phyloP scores from a whole-genome alignment of 2,797 vertebrate genomes.

The Pelochelys cantorii region DNA sequence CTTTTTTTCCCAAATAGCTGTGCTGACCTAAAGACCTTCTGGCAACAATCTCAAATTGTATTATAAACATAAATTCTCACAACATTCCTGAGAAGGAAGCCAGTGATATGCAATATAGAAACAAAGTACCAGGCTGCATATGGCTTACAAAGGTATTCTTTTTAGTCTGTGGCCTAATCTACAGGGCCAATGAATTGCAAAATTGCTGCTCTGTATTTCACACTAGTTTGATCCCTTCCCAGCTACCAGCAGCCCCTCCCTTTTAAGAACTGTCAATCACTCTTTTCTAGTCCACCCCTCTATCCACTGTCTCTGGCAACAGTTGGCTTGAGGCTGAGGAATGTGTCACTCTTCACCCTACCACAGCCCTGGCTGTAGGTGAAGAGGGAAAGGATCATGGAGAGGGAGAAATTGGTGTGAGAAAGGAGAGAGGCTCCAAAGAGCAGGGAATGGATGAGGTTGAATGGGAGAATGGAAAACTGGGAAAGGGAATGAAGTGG shows the following conservation, averaged over 20 bases:
- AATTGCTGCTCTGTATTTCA: not conserved
- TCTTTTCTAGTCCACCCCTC: accelerated
- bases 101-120: not conserved
- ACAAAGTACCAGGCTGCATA: not conserved
- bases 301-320: not conserved
- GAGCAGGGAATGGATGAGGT: not conserved
- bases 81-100: not conserved
- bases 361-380: not conserved
- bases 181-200: not conserved
- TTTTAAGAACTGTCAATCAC: not conserved
- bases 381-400: not conserved
- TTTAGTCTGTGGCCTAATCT: not conserved
- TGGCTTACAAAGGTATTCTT: not conserved
- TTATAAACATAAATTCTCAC: not conserved
- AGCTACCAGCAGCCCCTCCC: not conserved
- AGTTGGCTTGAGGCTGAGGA: not conserved
- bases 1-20: not conserved
- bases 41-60: not conserved
- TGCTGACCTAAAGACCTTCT: not conserved
- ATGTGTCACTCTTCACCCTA: not conserved
- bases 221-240: not conserved
- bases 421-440: not conserved
- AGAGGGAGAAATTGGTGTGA: not conserved
- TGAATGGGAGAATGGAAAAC: not conserved
- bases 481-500: not conserved